Percentiles rank a stretch among this genome's conserved stretches.
These are phyloP conservation scores for Strigops habroptila DNA, from an alignment of 2,113 vertebrate genomes.

Conservation along the genomic window DNA sequence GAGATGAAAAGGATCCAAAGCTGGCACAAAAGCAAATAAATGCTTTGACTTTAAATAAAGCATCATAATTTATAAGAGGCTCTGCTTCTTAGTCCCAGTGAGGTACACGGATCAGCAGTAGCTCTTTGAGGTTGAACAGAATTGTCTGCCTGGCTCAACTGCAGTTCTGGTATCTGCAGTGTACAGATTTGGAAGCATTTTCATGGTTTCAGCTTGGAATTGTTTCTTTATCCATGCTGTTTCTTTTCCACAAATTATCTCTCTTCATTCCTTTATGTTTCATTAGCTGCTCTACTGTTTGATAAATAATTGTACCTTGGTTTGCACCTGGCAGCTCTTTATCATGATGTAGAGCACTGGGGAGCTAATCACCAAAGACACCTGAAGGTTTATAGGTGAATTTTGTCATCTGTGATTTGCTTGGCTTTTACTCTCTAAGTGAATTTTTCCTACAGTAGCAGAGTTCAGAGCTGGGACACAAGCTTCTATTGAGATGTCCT, in stretches of 20 bases:
- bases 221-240: background rate
- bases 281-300: slow-evolving; percentile 27
- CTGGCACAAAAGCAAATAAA: slow-evolving; percentile 81
- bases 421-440: background rate
- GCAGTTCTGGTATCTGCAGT: slow-evolving; percentile 51
- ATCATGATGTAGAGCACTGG: background rate
- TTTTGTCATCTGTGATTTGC: slow-evolving; percentile 25
- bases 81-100: slow-evolving; percentile 53
- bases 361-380: background rate
- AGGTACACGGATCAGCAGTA: slow-evolving; percentile 61
- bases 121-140: slow-evolving; percentile 66
- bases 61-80: slow-evolving; percentile 75
- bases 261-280: background rate
- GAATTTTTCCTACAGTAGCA: background rate
- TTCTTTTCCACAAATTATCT: background rate
- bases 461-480: background rate
- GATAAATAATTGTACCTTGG: background rate
- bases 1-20: slow-evolving; percentile 79
- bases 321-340: slow-evolving; percentile 39
- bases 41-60: slow-evolving; percentile 78
- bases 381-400: background rate
- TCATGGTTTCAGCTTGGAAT: slow-evolving; percentile 10
- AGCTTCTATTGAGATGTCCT: background rate
- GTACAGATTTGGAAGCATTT: slow-evolving; percentile 48
- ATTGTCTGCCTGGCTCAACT: slow-evolving; percentile 56